These are phyloP conservation scores for Pipistrellus pipistrellus DNA, from an alignment of 2,797 vertebrate species.

Conservation along the genomic window DNA sequence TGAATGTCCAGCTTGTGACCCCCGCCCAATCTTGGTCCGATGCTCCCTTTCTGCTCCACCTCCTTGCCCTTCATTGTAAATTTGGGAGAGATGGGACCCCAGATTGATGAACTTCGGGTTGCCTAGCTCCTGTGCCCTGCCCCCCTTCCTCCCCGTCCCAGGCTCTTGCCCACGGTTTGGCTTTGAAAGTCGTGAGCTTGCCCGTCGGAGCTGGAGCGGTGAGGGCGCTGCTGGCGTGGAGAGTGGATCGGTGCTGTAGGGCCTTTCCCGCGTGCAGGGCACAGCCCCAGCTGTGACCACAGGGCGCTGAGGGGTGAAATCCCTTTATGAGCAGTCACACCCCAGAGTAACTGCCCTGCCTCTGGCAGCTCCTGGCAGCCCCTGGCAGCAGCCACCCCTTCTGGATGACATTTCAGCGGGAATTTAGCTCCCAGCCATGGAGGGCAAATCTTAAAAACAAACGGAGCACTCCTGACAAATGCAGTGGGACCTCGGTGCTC, in stretches of 20 bases:
- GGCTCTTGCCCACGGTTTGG: background rate
- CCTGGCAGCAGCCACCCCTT: background rate
- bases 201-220: rapidly evolving
- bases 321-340: constrained; percentile 46
- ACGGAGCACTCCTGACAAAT: constrained; percentile 32
- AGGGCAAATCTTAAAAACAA: constrained; percentile 70
- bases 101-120: background rate
- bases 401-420: constrained; percentile 63
- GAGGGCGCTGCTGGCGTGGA: background rate
- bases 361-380: constrained; percentile 28
- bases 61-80: background rate
- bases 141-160: rapidly evolving
- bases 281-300: background rate
- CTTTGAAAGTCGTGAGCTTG: background rate
- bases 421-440: constrained; percentile 56
- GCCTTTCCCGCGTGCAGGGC: background rate
- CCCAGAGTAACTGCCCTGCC: background rate
- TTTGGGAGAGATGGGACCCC: background rate
- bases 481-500: background rate
- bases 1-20: background rate
- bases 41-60: background rate
- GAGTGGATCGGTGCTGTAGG: background rate
- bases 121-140: background rate
- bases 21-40: background rate
- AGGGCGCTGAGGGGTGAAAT: constrained; percentile 58